A percentile compares a stretch with the other conserved stretches of the same genome.
Conservation (phyloP, 2,797 vertebrate genomes). For the Dermochelys coriacea region DNA sequence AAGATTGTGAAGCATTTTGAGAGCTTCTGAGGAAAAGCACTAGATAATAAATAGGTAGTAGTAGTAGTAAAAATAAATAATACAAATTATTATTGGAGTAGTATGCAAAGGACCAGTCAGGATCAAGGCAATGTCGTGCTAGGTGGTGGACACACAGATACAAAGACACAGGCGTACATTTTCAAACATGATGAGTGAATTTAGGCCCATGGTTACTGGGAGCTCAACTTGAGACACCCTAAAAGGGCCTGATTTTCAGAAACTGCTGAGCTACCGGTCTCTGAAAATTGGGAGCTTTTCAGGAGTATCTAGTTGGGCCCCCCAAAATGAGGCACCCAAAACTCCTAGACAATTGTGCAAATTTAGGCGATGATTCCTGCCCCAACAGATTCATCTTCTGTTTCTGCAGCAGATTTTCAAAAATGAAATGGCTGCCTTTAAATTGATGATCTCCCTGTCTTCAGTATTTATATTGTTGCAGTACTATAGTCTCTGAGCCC, state of each 20-base stretch:
- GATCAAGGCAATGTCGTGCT: fast-evolving
- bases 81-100: not conserved
- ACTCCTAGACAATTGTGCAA: not conserved
- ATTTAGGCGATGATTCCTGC: not conserved
- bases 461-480: not conserved
- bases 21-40: not conserved
- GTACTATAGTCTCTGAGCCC: not conserved
- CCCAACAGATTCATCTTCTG: not conserved
- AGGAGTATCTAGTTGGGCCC: not conserved
- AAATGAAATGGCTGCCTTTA: not conserved
- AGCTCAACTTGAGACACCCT: not conserved
- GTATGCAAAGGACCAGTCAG: not conserved
- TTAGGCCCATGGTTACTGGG: not conserved
- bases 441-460: not conserved
- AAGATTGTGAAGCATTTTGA: not conserved
- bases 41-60: not conserved
- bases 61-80: not conserved
- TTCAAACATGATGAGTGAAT: not conserved
- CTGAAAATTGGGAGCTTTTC: not conserved
- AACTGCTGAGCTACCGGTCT: not conserved
- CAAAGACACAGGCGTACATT: too few species aligned
- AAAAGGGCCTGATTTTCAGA: not conserved
- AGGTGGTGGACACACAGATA: fast-evolving
- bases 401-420: not conserved
- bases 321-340: not conserved